Conservation (phyloP, 1,140 invertebrate genomes). For the Vanessa tameamea region DNA sequence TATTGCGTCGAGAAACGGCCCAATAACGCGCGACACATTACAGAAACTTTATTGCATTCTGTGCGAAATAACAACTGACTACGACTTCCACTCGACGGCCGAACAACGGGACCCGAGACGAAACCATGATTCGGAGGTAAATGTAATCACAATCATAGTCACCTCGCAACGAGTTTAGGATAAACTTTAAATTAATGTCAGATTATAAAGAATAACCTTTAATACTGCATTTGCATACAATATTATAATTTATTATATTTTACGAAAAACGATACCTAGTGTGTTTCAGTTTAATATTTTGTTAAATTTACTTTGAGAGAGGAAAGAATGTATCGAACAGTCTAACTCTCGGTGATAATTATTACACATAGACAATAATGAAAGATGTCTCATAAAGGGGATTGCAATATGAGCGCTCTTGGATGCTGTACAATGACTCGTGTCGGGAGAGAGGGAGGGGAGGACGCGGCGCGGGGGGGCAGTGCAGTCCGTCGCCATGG, state of each 20-base stretch:
- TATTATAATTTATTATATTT: no score
- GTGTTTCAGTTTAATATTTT: no score
- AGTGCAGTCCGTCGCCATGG: slow-evolving; percentile 69
- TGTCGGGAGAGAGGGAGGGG: slow-evolving; percentile 31
- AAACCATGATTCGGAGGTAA: no score
- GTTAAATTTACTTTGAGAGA: no score
- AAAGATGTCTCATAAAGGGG: slow-evolving; percentile 44
- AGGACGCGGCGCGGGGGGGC: slow-evolving; percentile 36
- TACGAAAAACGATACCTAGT: no score
- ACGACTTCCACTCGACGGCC: background rate
- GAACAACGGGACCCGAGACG: no score
- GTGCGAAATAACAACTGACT: background rate
- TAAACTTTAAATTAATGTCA: no score
- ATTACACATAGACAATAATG: slow-evolving; percentile 43
- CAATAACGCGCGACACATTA: slow-evolving; percentile 23
- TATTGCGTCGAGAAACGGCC: slow-evolving; percentile 21
- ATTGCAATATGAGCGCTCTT: slow-evolving; percentile 43
- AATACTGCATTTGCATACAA: no score
- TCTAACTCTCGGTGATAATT: slow-evolving; percentile 11
- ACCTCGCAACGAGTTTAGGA: no score
- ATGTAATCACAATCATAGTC: no score
- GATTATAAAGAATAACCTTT: no score
- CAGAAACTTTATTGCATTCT: slow-evolving; percentile 30
- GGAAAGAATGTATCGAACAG: no score
- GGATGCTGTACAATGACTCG: slow-evolving; percentile 45